These are phyloP conservation scores for Brassicogethes aeneus DNA, from an alignment of 2,888 invertebrate species.

Conservation along the genomic window DNA sequence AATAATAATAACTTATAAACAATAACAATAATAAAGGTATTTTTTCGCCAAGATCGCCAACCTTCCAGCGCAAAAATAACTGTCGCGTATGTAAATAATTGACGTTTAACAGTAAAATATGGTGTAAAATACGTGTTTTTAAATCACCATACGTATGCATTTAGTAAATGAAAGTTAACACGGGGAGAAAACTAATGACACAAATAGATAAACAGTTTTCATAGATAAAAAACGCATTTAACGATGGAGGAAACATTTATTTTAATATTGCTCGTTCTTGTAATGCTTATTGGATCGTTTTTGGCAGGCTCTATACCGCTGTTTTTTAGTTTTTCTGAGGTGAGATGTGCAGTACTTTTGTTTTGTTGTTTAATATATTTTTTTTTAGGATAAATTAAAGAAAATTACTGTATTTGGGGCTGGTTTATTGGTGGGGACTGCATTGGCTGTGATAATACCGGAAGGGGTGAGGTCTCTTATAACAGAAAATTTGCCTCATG, in stretches of 20 bases:
- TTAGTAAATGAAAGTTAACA: neutral
- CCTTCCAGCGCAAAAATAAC: too few species aligned
- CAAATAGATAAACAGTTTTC: neutral
- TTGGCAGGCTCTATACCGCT: conserved; percentile 91
- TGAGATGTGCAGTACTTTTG: conserved; percentile 36
- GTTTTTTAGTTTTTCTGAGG: conserved; percentile 91
- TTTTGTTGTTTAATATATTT: conserved; percentile 6
- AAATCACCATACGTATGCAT: conserved; percentile 1
- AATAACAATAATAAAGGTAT: too few species aligned
- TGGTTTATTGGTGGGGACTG: conserved; percentile 94
- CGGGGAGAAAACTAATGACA: neutral
- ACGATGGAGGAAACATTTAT: conserved; percentile 79
- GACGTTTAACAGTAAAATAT: too few species aligned
- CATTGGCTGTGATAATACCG: conserved; percentile 95
- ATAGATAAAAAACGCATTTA: neutral
- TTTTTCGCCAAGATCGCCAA: too few species aligned
- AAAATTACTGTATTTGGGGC: conserved; percentile 93
- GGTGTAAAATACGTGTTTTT: too few species aligned
- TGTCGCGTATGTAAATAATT: too few species aligned
- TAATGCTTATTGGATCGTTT: conserved; percentile 96
- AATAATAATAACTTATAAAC: too few species aligned
- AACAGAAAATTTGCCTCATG: conserved; percentile 23
- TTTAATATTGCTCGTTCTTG: conserved; percentile 71
- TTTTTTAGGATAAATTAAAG: conserved; percentile 80
- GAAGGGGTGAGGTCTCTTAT: conserved; percentile 87